Base-by-base conservation (phyloP, 2,888 invertebrate genomes). In the Colostygia pectinataria region DNA sequence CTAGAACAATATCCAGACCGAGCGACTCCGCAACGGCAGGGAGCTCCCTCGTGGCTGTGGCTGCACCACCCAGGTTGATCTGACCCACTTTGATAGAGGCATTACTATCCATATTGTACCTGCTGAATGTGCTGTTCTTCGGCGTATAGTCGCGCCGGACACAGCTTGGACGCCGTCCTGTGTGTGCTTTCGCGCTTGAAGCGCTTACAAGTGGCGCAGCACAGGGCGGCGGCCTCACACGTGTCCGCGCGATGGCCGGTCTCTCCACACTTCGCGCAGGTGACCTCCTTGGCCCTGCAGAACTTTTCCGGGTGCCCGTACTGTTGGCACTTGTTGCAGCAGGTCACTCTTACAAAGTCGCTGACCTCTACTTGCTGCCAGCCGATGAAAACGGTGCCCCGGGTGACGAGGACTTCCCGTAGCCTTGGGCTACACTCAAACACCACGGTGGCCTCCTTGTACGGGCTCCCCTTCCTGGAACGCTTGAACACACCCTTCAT, bases 251-350 rank as follows among this genome's bases (percentile, higher is more conserved):
- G 18, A 28, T 70, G 69, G 0, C 68, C 68, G 0, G 20, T 5
- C 0, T 48, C 60, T 0, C 69, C 65, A 7, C 69, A 70, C 0
- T 43, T 51, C 0, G 59, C 61, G 10, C 71, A 71, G 0, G 37
- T 47, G 0, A 7, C 13, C 0, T 25, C 29, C 1, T 20, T 24
- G 63, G 20, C 20, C 1, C 20, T 4, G 20, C 20, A 20, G 5
- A 20, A 20, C 6, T 20, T 20, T 1, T 64, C 69, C 0, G 68
- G 68, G 56, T 74, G 68, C 0, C 72, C 73, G 14, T 69, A 71
- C 0, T 55, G 54, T 9, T 74, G 74, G 29, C 75, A 74, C 2
- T 55, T 65, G 0, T 3, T 25, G 43, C 68, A 67, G 51, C 65
- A 64, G 0, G 66, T 47, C 4, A 43, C 52, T n/a, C 42, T 12